Conservation (phyloP, 2,888 invertebrate species). For the Holacanthella duospinosa region DNA sequence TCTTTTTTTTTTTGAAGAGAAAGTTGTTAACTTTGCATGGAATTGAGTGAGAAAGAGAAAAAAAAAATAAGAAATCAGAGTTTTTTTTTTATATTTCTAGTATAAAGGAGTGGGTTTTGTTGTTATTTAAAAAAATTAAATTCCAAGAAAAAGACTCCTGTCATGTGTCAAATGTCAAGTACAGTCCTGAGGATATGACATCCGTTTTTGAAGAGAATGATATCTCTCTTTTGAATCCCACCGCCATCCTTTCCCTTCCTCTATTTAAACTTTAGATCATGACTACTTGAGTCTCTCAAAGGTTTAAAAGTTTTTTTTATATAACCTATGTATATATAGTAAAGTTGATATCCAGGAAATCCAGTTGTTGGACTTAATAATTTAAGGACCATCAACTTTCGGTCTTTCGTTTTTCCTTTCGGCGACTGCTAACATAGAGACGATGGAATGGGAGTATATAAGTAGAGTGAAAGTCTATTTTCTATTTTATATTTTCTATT, state of each 20-base stretch:
- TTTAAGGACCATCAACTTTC: conserved; percentile 1
- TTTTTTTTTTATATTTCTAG: not conserved
- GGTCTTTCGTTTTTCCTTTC: not conserved
- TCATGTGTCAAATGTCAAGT: conserved; percentile 22
- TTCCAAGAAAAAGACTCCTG: conserved; percentile 19
- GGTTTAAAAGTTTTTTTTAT: not conserved
- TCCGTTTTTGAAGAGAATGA: not conserved
- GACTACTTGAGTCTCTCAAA: not conserved
- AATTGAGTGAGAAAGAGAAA: not conserved
- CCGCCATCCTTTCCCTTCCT: not conserved
- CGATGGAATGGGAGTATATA: not conserved
- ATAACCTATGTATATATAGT: not conserved
- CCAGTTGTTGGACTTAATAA: not conserved
- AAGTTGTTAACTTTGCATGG: too few species aligned
- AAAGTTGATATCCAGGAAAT: conserved; percentile 1
- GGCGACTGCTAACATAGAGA: not conserved
- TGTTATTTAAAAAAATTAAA: conserved; percentile 7
- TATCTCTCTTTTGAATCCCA: not conserved
- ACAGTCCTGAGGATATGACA: conserved; percentile 9
- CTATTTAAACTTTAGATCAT: too few species aligned
- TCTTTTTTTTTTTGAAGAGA: too few species aligned
- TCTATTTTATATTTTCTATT: too few species aligned
- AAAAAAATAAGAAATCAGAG: not conserved
- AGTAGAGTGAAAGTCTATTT: not conserved
- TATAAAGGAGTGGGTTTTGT: not conserved